A percentile compares a stretch with the other conserved stretches of the same genome.
Evolutionary conservation across 2,113 vertebrate species (phyloP).

Genomic region (Puffinus mauretanicus): DNA sequence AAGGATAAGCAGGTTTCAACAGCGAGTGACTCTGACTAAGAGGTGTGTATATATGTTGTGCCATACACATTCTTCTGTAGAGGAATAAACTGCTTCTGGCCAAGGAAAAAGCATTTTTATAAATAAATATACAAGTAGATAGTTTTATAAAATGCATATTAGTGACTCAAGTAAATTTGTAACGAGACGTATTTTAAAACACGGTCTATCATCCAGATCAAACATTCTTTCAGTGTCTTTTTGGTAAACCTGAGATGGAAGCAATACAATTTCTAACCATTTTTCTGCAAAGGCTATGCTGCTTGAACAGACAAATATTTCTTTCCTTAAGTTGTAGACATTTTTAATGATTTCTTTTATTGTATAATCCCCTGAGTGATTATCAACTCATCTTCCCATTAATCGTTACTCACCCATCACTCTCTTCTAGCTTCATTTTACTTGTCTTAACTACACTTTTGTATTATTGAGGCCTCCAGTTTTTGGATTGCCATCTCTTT

Average conservation of each 20-base stretch:
- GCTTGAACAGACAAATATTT: slow-evolving; percentile 1
- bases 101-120: slow-evolving; percentile 25
- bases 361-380: neutral
- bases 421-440: slow-evolving; percentile 44
- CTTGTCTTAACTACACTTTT: neutral
- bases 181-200: slow-evolving; percentile 56
- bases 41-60: neutral
- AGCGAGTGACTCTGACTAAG: neutral
- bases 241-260: slow-evolving; percentile 50
- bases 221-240: slow-evolving; percentile 45
- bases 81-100: neutral
- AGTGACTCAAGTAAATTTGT: slow-evolving; percentile 55
- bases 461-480: neutral
- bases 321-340: slow-evolving; percentile 17
- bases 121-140: slow-evolving; percentile 49
- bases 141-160: slow-evolving; percentile 51
- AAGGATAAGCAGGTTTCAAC: neutral
- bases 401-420: neutral
- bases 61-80: neutral
- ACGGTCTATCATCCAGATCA: slow-evolving; percentile 18
- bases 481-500: neutral
- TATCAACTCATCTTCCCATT: neutral
- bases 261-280: slow-evolving; percentile 40
- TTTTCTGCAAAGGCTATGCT: slow-evolving; percentile 52
- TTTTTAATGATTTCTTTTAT: slow-evolving; percentile 56